These are phyloP conservation scores for Synanthedon vespiformis DNA, from an alignment of 2,888 invertebrate species.

Conservation along the genomic window DNA sequence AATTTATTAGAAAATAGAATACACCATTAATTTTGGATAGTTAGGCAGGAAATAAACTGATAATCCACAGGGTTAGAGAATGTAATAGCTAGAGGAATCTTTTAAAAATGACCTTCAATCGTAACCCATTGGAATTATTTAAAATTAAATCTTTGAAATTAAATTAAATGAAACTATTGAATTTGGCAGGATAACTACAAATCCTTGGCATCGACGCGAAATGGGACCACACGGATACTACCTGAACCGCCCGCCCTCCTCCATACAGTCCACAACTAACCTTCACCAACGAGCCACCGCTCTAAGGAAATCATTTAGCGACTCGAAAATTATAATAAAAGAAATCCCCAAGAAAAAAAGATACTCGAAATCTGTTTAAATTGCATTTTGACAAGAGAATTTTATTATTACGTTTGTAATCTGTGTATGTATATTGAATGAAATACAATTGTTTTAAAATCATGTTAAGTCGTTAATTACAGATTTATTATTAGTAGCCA, in stretches of 20 bases:
- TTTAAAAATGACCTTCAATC: not conserved
- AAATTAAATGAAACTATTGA: too few relatives aligned
- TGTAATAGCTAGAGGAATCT: not conserved
- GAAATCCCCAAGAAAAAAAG: slow-evolving; percentile 42
- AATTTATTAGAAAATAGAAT: too few relatives aligned
- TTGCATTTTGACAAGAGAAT: not conserved
- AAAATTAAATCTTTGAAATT: too few relatives aligned
- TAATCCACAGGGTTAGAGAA: too few relatives aligned
- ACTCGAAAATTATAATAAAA: slow-evolving; percentile 41
- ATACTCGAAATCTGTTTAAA: slow-evolving; percentile 51
- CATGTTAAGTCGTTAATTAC: too few relatives aligned
- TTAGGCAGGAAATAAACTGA: too few relatives aligned
- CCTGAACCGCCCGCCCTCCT: slow-evolving; percentile 56
- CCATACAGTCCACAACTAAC: slow-evolving; percentile 24
- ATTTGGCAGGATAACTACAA: slow-evolving; percentile 68
- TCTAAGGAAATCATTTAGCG: slow-evolving; percentile 43
- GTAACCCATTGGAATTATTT: too few relatives aligned
- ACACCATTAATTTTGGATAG: too few relatives aligned
- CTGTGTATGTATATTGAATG: too few relatives aligned
- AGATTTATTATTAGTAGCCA: too few relatives aligned
- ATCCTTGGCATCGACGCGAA: slow-evolving; percentile 69
- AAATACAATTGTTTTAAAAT: too few relatives aligned
- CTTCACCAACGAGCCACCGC: slow-evolving; percentile 20
- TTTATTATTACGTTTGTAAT: not conserved
- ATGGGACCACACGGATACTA: slow-evolving; percentile 74